Conservation (phyloP, 2,888 invertebrate genomes). For the Tuberolachnus salignus region DNA sequence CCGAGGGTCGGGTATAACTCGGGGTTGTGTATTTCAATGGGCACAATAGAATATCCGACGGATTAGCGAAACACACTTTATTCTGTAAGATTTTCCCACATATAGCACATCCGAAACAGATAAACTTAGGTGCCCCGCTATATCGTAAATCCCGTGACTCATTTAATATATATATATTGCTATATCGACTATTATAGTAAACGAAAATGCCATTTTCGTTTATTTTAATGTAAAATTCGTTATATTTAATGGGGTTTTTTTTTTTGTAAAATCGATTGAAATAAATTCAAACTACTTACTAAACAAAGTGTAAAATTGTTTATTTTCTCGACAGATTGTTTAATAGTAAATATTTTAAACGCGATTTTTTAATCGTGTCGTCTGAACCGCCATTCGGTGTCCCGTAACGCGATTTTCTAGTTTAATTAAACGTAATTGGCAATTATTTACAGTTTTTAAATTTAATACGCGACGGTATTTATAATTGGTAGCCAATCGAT, state of each 20-base stretch:
- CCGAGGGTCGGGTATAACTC: slow-evolving; percentile 28
- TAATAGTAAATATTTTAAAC: not conserved
- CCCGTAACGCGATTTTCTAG: not conserved
- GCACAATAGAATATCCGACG: slow-evolving; percentile 35
- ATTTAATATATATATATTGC: no score
- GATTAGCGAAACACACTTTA: slow-evolving; percentile 41
- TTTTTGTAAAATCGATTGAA: no score
- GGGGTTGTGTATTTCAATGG: slow-evolving; percentile 36
- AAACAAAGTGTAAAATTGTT: not conserved
- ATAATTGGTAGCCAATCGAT: not conserved
- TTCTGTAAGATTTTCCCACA: slow-evolving; percentile 42
- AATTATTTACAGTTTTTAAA: not conserved
- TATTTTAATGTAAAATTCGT: no score
- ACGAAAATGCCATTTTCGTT: no score
- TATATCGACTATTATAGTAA: no score
- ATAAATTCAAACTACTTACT: no score
- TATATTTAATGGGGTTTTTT: no score
- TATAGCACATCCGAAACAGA: slow-evolving; percentile 21
- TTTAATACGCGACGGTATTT: not conserved
- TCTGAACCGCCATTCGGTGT: not conserved
- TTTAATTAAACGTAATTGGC: slow-evolving; percentile 18
- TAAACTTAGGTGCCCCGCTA: not conserved
- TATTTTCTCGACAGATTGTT: not conserved
- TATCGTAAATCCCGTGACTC: not conserved
- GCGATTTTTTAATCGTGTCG: not conserved